Conservation (phyloP, 2,888 invertebrate genomes). For the Coleophora flavipennella region DNA sequence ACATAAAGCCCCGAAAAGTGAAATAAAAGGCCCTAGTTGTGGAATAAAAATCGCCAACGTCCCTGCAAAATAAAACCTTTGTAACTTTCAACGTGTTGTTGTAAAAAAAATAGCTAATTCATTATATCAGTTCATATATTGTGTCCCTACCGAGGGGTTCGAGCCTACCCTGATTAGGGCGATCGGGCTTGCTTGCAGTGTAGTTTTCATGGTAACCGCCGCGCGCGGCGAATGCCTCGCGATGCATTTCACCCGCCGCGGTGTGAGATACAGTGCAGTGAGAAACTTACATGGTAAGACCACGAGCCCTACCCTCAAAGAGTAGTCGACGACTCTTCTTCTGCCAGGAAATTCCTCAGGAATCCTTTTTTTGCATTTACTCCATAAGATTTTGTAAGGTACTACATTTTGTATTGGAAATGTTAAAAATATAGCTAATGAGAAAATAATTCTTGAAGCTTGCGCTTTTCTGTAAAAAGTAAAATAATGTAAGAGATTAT, state of each 20-base stretch:
- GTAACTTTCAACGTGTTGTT: no score
- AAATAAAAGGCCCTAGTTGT: conserved; percentile 81
- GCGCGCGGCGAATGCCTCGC: no score
- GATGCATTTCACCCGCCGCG: no score
- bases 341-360: background rate
- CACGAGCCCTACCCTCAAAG: conserved; percentile 29
- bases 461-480: conserved; percentile 73
- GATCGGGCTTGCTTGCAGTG: no score
- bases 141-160: no score
- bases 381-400: conserved; percentile 86
- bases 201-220: no score
- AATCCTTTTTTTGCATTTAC: conserved; percentile 26
- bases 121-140: no score
- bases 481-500: background rate
- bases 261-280: no score
- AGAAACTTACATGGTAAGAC: conserved; percentile 39
- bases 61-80: conserved; percentile 22
- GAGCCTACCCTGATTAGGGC: no score
- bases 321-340: conserved; percentile 20
- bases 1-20: conserved; percentile 89
- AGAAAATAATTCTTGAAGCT: conserved; percentile 74
- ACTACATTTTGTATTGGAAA: conserved; percentile 93
- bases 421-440: conserved; percentile 82
- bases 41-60: conserved; percentile 77
- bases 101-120: no score